phyloP scores from a whole-genome alignment of 2,888 invertebrate species.

The Sphinx pinastri region DNA sequence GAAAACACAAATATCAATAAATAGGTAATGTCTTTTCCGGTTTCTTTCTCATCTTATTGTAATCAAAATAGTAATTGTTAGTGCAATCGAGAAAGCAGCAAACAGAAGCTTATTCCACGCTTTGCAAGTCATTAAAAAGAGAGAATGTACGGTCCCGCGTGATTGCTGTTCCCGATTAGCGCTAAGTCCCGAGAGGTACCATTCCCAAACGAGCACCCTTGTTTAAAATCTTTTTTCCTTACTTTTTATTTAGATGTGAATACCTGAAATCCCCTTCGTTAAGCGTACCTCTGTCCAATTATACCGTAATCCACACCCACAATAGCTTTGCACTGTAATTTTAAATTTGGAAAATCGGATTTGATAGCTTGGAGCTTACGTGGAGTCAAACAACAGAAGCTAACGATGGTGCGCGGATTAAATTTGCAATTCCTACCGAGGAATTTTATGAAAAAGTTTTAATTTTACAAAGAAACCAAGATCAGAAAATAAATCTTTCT shows the following conservation, averaged over 20 bases:
- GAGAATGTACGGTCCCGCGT: background rate
- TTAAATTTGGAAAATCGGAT: conserved; percentile 34
- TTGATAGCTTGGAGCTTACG: conserved; percentile 1
- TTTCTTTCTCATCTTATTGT: no score
- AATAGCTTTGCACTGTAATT: conserved; percentile 51
- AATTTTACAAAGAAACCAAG: no score
- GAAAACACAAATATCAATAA: no score
- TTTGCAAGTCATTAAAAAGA: conserved; percentile 27
- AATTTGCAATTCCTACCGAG: background rate
- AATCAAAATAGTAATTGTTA: conserved; percentile 8
- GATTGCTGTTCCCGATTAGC: conserved; percentile 40
- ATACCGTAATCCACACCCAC: conserved; percentile 60
- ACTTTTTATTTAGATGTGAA: conserved; percentile 44
- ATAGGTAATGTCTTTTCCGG: no score
- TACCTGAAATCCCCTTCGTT: conserved; percentile 53
- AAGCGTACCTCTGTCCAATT: conserved; percentile 52
- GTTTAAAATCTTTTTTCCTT: conserved; percentile 38
- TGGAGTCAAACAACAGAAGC: conserved; percentile 3
- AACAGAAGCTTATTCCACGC: conserved; percentile 23
- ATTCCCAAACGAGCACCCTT: conserved; percentile 42
- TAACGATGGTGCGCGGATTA: conserved; percentile 3
- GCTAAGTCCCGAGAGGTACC: conserved; percentile 39
- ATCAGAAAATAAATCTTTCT: no score
- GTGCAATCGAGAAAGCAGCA: conserved; percentile 11
- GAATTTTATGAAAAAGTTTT: background rate